Evolutionary conservation across 2,113 vertebrate species (phyloP).

Genomic region (Dicaeum eximium): DNA sequence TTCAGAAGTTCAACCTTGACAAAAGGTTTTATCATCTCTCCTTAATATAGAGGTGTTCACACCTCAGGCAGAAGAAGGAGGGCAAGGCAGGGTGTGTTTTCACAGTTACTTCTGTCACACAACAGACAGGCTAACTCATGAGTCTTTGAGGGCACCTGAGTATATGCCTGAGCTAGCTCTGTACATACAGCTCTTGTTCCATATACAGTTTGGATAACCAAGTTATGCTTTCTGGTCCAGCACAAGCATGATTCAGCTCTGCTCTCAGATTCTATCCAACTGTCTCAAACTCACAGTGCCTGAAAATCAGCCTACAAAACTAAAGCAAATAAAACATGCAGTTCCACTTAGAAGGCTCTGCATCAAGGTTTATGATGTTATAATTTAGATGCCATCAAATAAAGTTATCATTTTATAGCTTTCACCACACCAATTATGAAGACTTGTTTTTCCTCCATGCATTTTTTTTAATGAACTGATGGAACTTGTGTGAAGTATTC

Average conservation of each 20-base stretch:
- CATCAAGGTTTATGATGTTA: background rate
- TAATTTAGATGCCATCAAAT: too few species aligned
- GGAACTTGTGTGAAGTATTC: background rate
- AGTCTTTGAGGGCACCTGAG: background rate
- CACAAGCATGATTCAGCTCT: background rate
- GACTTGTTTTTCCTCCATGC: accelerated
- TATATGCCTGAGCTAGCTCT: background rate
- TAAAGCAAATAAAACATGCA: background rate
- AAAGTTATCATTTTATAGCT: background rate
- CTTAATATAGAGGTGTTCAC: background rate
- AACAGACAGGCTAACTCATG: background rate
- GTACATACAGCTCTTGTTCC: background rate
- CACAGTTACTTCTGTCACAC: background rate
- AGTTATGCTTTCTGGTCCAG: background rate
- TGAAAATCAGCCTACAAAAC: background rate
- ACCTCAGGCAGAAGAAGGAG: background rate
- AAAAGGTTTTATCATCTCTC: background rate
- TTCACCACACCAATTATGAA: background rate
- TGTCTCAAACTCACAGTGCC: background rate
- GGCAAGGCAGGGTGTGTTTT: background rate
- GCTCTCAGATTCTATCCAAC: background rate
- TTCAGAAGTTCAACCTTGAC: background rate
- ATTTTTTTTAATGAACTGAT: background rate
- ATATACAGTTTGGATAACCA: background rate
- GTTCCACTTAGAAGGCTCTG: background rate